Percentiles rank a stretch among this genome's conserved stretches.
Conservation (phyloP, 2,113 vertebrate species). For the Malurus alboscapulatus region DNA sequence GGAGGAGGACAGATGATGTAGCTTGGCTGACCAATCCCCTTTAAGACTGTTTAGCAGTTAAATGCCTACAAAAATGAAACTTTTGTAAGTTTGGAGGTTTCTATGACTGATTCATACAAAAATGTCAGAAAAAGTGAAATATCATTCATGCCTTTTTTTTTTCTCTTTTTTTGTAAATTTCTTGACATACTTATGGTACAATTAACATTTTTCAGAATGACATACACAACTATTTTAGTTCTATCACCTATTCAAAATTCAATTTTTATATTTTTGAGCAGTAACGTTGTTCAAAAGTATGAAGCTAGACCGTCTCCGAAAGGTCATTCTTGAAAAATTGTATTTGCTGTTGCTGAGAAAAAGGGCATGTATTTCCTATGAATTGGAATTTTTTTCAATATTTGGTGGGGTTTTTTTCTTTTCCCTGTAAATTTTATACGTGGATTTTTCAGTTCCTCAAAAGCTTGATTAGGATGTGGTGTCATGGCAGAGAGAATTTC, state of each 20-base stretch:
- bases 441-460: background rate
- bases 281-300: background rate
- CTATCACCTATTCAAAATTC: background rate
- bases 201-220: background rate
- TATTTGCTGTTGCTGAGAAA: background rate
- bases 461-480: background rate
- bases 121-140: background rate
- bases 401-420: fast-evolving
- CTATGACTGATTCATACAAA: background rate
- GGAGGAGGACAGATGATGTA: background rate
- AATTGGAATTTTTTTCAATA: background rate
- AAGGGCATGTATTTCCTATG: fast-evolving
- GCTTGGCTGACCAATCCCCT: background rate
- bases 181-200: background rate
- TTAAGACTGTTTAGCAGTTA: background rate
- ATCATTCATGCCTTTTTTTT: background rate
- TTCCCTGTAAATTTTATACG: background rate
- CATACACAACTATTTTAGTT: background rate
- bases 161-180: background rate
- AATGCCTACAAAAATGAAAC: background rate
- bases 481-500: background rate
- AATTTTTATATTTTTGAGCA: background rate
- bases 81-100: background rate
- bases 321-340: fast-evolving
- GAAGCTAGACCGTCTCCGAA: background rate